A percentile compares a stretch with the other conserved stretches of the same genome.
Evolutionary conservation across 2,888 invertebrate species (phyloP).

Genomic region (Agapostemon virescens): DNA sequence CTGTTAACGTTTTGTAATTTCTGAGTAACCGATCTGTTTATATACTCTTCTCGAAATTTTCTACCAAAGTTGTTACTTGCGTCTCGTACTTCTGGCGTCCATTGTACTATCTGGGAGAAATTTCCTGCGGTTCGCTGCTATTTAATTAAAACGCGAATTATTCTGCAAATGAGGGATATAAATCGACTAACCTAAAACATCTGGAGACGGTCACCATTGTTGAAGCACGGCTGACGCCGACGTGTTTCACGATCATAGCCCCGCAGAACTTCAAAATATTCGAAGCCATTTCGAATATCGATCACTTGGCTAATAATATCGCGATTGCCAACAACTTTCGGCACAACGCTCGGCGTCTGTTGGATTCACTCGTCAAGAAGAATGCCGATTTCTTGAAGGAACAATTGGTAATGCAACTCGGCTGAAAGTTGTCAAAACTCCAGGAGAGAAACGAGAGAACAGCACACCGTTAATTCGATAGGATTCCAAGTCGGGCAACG

Average conservation of each 20-base stretch:
- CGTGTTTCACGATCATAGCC: slow-evolving; percentile 63
- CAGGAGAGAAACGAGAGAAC: neutral
- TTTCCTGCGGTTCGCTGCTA: neutral
- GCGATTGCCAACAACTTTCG: neutral
- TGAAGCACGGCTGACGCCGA: slow-evolving; percentile 55
- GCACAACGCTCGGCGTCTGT: neutral
- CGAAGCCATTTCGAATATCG: slow-evolving; percentile 67
- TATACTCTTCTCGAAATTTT: too few species aligned
- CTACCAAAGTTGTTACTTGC: too few species aligned
- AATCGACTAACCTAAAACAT: slow-evolving; percentile 74
- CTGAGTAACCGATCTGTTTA: too few species aligned
- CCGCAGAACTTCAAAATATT: slow-evolving; percentile 73
- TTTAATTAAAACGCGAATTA: neutral
- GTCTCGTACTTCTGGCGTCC: neutral
- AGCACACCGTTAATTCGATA: too few species aligned
- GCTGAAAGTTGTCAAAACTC: neutral
- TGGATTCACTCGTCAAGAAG: neutral
- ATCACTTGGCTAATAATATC: neutral
- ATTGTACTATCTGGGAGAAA: neutral
- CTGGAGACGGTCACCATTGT: slow-evolving; percentile 71
- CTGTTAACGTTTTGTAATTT: too few species aligned
- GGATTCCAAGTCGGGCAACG: neutral
- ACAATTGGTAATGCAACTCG: neutral
- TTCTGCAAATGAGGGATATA: neutral
- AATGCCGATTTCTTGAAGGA: neutral